Evolutionary conservation across 1,140 invertebrate genomes (phyloP), one percentile per base, ranked within the genome.

Genomic region (Drosophila nigrodunni): DNA sequence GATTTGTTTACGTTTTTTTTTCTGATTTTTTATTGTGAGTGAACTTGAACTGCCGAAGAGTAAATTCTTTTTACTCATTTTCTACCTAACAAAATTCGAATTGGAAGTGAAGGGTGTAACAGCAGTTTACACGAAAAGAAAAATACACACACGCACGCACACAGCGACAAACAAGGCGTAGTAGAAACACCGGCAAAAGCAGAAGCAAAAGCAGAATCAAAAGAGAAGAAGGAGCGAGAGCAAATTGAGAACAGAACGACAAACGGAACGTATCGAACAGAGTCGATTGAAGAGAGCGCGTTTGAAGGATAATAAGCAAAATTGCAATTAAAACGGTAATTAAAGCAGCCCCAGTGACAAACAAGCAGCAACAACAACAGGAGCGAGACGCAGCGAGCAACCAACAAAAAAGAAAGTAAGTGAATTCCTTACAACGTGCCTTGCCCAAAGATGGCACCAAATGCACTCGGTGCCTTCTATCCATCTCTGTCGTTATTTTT

Each of bases 1-100:
- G 78, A 83, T 88, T 80, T 89, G 85, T 89, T 88, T 89, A 83
- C 57, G 80, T 89, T 79, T 88, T 86, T n/a, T 87, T 77, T 70
- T 69, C 44, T 50, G 72, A 77, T 87, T 89, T 88, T 89, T 69
- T 88, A 77, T 64, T 80, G 71, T 87, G 80, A 68, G 82, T 87
- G 82, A 73, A 78, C 64, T 76, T 74, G 69, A 64, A 74, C 66
- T 70, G 37, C 59, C 35, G 35, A 66, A 54, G 58, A 68, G 49
- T 61, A 41, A 73, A 30, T 30, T 30, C 70, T 60, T 62, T 74
- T 50, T 70, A 58, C 50, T 34, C 25, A 30, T 66, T 43, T 55
- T 73, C 35, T 50, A 30, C 46, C 55, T 50, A 61, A 74, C 65
- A 64, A 39, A 76, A 73, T 85, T 83, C 61, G 57, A 77, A 86